These are phyloP conservation scores for Clanis bilineata DNA, from an alignment of 2,888 invertebrate genomes.

Conservation along the genomic window DNA sequence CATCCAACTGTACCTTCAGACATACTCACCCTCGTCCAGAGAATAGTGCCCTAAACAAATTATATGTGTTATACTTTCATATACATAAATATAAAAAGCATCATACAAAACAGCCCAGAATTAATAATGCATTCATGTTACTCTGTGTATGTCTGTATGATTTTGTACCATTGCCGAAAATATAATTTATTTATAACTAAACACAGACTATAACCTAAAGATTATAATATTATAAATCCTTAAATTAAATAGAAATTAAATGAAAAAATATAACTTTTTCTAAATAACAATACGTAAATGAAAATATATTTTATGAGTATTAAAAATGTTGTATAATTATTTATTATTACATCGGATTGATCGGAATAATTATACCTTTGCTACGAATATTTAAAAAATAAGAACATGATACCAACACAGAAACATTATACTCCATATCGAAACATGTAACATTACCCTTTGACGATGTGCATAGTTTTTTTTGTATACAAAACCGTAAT, in stretches of 20 bases:
- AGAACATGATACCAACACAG: slow-evolving; percentile 19
- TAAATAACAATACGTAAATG: no score
- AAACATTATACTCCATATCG: neutral
- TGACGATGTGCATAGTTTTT: slow-evolving; percentile 31
- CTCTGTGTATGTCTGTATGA: neutral
- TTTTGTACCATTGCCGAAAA: slow-evolving; percentile 1
- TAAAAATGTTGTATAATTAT: no score
- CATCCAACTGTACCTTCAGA: slow-evolving; percentile 44
- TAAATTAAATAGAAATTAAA: no score
- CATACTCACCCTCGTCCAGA: slow-evolving; percentile 73
- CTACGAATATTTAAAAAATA: slow-evolving; percentile 26
- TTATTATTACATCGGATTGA: neutral
- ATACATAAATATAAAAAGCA: slow-evolving; percentile 13
- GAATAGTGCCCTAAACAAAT: slow-evolving; percentile 68
- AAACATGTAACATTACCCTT: slow-evolving; percentile 36
- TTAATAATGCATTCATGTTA: neutral
- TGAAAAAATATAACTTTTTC: no score
- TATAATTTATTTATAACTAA: neutral
- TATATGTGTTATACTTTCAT: slow-evolving; percentile 26
- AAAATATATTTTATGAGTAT: neutral
- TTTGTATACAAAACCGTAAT: slow-evolving; percentile 39
- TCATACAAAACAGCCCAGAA: slow-evolving; percentile 13
- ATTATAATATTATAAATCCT: no score
- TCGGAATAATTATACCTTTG: no score
- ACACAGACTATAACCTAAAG: no score